Percentiles rank a stretch among this genome's conserved stretches.
Conservation (phyloP, 2,113 vertebrate genomes). For the Mormyrus lacerda region DNA sequence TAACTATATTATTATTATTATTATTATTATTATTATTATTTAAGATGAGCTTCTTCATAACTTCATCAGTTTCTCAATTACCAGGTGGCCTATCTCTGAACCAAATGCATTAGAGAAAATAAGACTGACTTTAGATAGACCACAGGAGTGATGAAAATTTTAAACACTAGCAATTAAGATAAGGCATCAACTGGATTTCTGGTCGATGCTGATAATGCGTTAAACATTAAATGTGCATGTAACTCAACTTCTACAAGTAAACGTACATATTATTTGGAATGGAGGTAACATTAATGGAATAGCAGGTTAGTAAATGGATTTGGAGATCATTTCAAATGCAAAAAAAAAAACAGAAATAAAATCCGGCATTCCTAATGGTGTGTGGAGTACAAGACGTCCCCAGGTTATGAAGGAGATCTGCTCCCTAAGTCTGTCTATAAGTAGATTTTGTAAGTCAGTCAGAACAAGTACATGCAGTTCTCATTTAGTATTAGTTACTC, state of each 20-base stretch:
- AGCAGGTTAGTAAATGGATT: not conserved
- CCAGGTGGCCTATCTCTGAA: not conserved
- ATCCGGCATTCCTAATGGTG: not conserved
- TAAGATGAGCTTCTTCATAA: not conserved
- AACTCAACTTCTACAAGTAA: not conserved
- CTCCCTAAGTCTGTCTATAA: not conserved
- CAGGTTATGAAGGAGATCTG: not conserved
- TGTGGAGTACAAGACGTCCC: not conserved
- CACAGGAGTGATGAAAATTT: not conserved
- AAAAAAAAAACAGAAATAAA: not conserved
- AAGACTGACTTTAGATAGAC: not conserved
- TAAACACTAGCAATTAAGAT: constrained; percentile 1
- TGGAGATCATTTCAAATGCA: not conserved
- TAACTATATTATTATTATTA: not conserved
- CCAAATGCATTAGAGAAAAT: not conserved
- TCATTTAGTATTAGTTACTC: not conserved
- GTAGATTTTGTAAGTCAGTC: not conserved
- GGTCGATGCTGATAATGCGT: not conserved
- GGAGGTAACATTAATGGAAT: not conserved
- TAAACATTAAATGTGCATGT: not conserved
- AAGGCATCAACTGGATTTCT: not conserved
- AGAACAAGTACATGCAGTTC: not conserved
- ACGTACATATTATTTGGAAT: not conserved
- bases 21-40: not conserved
- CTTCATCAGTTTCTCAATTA: not conserved